Base-by-base conservation (phyloP, 1,140 invertebrate genomes). In the Lepidurus packardi region DNA sequence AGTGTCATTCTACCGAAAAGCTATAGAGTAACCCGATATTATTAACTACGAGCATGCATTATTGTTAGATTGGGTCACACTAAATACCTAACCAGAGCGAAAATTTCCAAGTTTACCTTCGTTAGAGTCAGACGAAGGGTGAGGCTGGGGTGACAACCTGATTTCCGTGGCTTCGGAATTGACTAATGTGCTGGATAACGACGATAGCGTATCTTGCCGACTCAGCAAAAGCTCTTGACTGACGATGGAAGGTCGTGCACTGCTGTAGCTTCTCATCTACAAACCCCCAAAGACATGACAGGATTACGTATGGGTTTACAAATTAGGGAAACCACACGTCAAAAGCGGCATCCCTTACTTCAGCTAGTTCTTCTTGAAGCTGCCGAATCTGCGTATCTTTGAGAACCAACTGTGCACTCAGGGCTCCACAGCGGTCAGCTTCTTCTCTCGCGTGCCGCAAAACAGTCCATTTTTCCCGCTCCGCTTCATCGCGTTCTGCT, bases 381-480 rank as follows among this genome's bases (percentile, higher is more conserved):
- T 95, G 91, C 80, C 92, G 90, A 45, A 96, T 88, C 83, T 94
- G 93, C 78, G 92, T 88, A 83, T 97, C 94, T 81, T 93, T 90
- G 43, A 92, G 89, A 80, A 93, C 94, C 6, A 96, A 89, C 82
- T 94, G 93, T 34, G 94, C 91, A 13, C 93, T 93, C 10, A 96
- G 87, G 77, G 92, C 90, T 76, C 96, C 88, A 21, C 92, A 93
- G 79, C 94, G 86, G 85, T 97, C 94, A 1, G 94, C 92, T 81
- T 96, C 94, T 83, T 96, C 94, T 45, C 93, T 87, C 0, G 94
- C 94, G 82, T 94, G 93, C 81, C 93, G 90, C 80, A 96, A 84
- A 75, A 97, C 87, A 81, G 92, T 93, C 89, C 94, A 96, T 53
- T 94, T 90, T 84, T 97, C 94, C 34, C 93, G 87, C 83, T 97